Evolutionary conservation across 2,888 invertebrate species (phyloP).

Genomic region (Nasonovia ribisnigri): DNA sequence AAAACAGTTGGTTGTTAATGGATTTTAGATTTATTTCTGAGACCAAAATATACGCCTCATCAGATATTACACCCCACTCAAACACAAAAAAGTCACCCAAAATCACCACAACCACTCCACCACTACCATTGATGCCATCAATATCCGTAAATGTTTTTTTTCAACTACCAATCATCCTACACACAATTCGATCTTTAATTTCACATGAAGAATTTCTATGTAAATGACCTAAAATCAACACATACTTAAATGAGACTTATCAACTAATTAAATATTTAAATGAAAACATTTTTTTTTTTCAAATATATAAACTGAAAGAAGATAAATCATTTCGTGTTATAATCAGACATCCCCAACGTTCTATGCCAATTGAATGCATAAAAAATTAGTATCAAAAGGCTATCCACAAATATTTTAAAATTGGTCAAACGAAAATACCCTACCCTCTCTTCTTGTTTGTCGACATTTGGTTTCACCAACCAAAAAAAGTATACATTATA

Average conservation of each 20-base stretch:
- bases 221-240: background rate
- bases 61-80: background rate
- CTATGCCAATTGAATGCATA: background rate
- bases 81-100: background rate
- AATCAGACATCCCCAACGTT: background rate
- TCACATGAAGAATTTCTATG: background rate
- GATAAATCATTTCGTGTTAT: background rate
- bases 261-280: background rate
- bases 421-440: background rate
- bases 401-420: background rate
- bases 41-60: too few species aligned
- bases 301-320: background rate
- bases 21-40: background rate
- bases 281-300: background rate
- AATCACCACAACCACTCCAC: background rate
- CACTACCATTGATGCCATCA: background rate
- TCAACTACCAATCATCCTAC: background rate
- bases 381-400: background rate
- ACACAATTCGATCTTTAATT: slow-evolving; percentile 2
- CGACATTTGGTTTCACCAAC: too few species aligned
- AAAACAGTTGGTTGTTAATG: background rate
- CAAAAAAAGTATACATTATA: too few species aligned
- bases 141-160: background rate
- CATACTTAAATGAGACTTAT: too few species aligned
- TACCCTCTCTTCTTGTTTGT: background rate